Base-by-base conservation (phyloP, 2,797 vertebrate genomes). In the Chanos chanos region DNA sequence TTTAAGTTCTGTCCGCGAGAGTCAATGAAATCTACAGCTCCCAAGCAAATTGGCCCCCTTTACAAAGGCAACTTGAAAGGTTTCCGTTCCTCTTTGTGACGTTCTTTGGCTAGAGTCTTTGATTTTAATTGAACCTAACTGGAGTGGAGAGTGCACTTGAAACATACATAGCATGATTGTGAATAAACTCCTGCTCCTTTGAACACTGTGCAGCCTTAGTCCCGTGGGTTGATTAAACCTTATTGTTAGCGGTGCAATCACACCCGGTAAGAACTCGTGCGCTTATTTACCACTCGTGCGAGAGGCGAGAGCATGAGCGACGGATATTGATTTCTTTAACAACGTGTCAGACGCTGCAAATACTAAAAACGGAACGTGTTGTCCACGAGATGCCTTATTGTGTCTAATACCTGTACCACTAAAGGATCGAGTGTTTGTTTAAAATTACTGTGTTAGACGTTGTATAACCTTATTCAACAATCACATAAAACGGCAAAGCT, bases 51-150 rank as follows among this genome's bases (percentile, higher is more conserved):
- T 83, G 85, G 81, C 79, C n/a, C n/a, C 79, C 81, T 75, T 74
- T 81, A 83, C 81, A 82, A 74, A 74, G 81, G 78, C 81, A 63
- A 3, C 78, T 75, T 83, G 80, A 86, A 86, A 86, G 85, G 81
- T 81, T 86, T 86, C 84, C 81, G 77, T 81, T 73, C 57, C 1
- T 52, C 60, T 41, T 64, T 82, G 70, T 83, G 81, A 84, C 83
- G 80, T 82, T 72, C 71, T 59, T 60, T 66, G 67, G 68, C 64
- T 66, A 67, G 72, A 82, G 62, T 21, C 76, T 83, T 78, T 73
- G 78, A 81, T 85, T 27, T 84, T 81, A 85, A 86, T 85, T 77
- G 75, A 81, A 76, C 40, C 64, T 70, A 62, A 31, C 74, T 51
- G 72, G 37, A 54, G 64, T 74, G 68, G 57, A 68, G 69, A 72